Percentiles rank a stretch among this genome's conserved stretches.
Evolutionary conservation across 2,797 vertebrate species (phyloP).

Genomic region (Cheirogaleus major): DNA sequence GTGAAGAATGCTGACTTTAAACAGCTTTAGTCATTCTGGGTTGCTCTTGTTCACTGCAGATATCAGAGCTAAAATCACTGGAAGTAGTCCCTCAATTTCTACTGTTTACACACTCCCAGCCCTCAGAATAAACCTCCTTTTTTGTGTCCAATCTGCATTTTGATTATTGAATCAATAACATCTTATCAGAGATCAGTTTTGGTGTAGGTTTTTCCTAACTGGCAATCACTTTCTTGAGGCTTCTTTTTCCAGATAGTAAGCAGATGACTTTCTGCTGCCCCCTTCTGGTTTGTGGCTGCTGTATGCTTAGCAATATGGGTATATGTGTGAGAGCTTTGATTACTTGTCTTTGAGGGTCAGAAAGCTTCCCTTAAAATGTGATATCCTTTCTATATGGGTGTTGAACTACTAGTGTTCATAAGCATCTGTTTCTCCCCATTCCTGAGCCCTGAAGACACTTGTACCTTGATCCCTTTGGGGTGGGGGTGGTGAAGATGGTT

Average conservation of each 20-base stretch:
- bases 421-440: neutral
- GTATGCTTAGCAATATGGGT: neutral
- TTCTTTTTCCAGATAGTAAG: neutral
- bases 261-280: conserved; percentile 68
- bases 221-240: neutral
- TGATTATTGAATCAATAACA: neutral
- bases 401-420: neutral
- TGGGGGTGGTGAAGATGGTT: neutral
- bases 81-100: neutral
- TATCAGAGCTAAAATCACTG: conserved; percentile 6
- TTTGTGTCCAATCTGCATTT: neutral
- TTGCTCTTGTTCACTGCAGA: neutral
- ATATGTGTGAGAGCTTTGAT: neutral
- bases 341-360: neutral
- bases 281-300: conserved; percentile 37
- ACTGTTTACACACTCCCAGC: neutral
- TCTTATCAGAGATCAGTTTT: neutral
- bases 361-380: neutral
- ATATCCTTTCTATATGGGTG: neutral
- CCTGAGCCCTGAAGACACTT: neutral
- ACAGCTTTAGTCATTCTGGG: neutral
- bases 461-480: neutral
- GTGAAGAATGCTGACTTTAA: neutral
- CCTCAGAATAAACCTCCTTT: neutral
- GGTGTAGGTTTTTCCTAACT: neutral